Percentiles rank a stretch among this genome's conserved stretches.
Evolutionary conservation across 2,113 vertebrate species (phyloP).

Genomic region (Microtus richardsoni): DNA sequence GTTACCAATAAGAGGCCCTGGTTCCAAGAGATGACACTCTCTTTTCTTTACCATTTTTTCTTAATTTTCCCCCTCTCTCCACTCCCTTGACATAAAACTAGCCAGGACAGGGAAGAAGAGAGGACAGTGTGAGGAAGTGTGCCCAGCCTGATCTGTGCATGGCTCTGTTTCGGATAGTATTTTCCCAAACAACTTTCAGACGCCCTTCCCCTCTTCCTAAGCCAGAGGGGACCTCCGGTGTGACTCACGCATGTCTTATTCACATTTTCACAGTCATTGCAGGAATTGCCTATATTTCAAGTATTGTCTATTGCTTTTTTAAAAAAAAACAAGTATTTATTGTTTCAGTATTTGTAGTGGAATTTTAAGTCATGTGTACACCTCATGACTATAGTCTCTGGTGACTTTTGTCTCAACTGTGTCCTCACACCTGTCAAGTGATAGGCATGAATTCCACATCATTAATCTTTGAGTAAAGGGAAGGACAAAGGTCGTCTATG

Average conservation of each 20-base stretch:
- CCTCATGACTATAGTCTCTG: not conserved
- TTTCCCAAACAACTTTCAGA: conserved; percentile 55
- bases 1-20: conserved; percentile 35
- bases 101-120: not conserved
- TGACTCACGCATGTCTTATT: not conserved
- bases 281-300: conserved; percentile 41
- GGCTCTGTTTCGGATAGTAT: not conserved
- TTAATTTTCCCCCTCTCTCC: not conserved
- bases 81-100: no score
- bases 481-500: conserved; percentile 3
- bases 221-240: not conserved
- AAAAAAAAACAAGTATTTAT: not conserved
- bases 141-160: not conserved
- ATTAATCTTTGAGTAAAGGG: conserved; percentile 42
- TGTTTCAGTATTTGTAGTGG: conserved; percentile 14
- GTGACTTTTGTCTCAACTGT: conserved; percentile 22
- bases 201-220: not conserved
- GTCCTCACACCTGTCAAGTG: not conserved
- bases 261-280: not conserved
- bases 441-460: conserved; percentile 6
- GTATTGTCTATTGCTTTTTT: not conserved
- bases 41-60: not conserved
- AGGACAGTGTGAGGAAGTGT: not conserved
- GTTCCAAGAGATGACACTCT: not conserved
- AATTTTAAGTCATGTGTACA: not conserved